A percentile compares a stretch with the other conserved stretches of the same genome.
Evolutionary conservation across 2,113 vertebrate species (phyloP).

Genomic region (Tychaedon coryphoeus): DNA sequence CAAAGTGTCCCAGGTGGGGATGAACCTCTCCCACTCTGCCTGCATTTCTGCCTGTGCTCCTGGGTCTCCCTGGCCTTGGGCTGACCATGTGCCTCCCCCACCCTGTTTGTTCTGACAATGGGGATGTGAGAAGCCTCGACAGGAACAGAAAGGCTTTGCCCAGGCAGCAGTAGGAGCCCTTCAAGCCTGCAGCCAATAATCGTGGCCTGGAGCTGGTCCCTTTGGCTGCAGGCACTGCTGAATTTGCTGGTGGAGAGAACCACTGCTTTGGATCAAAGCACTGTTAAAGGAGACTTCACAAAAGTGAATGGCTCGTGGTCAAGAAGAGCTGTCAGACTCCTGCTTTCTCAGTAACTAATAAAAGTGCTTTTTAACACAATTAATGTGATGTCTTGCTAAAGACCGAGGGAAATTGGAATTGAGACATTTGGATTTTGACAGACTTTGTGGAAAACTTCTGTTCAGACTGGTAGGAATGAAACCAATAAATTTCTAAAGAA

Average conservation of each 20-base stretch:
- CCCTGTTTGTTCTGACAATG: neutral
- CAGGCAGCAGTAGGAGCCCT: neutral
- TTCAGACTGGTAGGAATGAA: constrained; percentile 54
- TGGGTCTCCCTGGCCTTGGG: neutral
- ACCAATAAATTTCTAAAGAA: constrained; percentile 56
- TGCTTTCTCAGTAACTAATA: constrained; percentile 56
- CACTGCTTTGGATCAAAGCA: constrained; percentile 13
- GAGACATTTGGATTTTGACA: constrained; percentile 55
- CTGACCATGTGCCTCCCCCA: neutral
- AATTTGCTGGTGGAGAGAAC: constrained; percentile 50
- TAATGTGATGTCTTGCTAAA: constrained; percentile 45
- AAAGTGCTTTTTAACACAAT: constrained; percentile 50
- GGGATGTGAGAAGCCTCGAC: neutral
- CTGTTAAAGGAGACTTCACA: constrained; percentile 26
- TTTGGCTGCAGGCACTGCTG: constrained; percentile 50
- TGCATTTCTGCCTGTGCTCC: neutral
- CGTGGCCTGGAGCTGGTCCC: constrained; percentile 2
- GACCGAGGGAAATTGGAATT: constrained; percentile 36
- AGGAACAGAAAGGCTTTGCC: constrained; percentile 13
- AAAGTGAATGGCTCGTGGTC: constrained; percentile 40
- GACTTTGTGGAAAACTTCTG: constrained; percentile 50
- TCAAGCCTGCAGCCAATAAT: constrained; percentile 16
- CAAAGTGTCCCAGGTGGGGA: neutral
- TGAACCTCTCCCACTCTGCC: neutral
- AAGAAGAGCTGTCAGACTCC: constrained; percentile 36